Percentiles rank a stretch among this genome's conserved stretches.
phyloP scores from a whole-genome alignment of 2,113 vertebrate species.

The Erythrolamprus reginae region DNA sequence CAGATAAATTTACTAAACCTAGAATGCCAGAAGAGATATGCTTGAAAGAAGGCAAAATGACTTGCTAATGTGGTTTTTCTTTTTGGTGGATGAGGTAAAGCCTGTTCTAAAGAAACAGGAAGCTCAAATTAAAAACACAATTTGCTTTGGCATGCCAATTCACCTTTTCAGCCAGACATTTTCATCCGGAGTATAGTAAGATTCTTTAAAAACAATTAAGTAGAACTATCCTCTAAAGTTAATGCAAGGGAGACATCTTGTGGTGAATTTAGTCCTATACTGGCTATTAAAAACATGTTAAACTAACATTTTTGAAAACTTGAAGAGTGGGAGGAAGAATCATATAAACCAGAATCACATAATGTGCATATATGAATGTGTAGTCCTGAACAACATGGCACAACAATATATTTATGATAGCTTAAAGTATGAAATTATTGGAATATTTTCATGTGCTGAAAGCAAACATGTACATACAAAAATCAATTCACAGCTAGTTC shows the following conservation, averaged over 20 bases:
- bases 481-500: not conserved
- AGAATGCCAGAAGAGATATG: not conserved
- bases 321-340: not conserved
- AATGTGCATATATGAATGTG: not conserved
- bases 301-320: not conserved
- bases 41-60: not conserved
- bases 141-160: not conserved
- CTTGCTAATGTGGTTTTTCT: not conserved
- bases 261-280: constrained; percentile 27
- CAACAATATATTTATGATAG: not conserved
- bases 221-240: fast-evolving
- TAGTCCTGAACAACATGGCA: no score
- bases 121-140: not conserved
- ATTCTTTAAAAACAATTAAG: not conserved
- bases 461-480: not conserved
- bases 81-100: not conserved
- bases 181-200: not conserved
- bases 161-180: not conserved
- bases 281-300: fast-evolving
- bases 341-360: not conserved
- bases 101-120: not conserved
- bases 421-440: not conserved
- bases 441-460: not conserved
- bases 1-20: not conserved
- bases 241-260: constrained; percentile 48